Evolutionary conservation across 2,797 vertebrate genomes (phyloP), one percentile per base, ranked within the genome.

Genomic region (Helarctos malayanus): DNA sequence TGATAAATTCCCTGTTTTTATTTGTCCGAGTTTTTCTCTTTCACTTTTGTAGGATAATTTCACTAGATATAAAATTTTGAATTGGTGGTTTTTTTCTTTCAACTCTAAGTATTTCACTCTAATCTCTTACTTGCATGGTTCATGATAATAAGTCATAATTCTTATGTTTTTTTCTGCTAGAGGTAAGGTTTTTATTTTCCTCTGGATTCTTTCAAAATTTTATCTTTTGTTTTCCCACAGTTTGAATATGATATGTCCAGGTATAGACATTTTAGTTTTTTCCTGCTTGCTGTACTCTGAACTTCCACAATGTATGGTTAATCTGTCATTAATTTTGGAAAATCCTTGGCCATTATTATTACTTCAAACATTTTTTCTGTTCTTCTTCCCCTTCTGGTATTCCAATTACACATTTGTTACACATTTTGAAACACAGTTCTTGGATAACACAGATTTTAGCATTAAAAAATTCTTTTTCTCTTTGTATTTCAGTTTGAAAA

Each of bases 401-500:
- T 57, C 41, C 41, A 80, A 19, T 84, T 49, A 57, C 29, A 41
- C 18, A 4, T 75, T 76, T 52, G 21, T 89, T 56, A 83, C 0
- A 71, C 7, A 59, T 80, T 85, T 81, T 92, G 56, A 84, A 89
- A 80, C 35, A 47, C 1, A 89, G 9, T 69, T 85, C 45, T 73
- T 87, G 38, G 25, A n/a, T 68, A 92, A 38, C 76, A 14, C 89
- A 15, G 10, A 16, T 56, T 54, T 95, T 27, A 93, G 38, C 9
- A 32, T 71, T 41, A 61, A 2, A 10, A 11, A 35, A 65, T 47
- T 68, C 1, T 75, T 89, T 81, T 61, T 73, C 23, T 80, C 3
- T 68, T 91, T 92, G 15, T 14, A 25, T 95, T 92, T 93, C 49
- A 68, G 32, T 83, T 84, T 89, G 41, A 3, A 12, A 73, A 84